Evolutionary conservation across 2,113 vertebrate genomes (phyloP).

Genomic region (Corydoras maculifer): DNA sequence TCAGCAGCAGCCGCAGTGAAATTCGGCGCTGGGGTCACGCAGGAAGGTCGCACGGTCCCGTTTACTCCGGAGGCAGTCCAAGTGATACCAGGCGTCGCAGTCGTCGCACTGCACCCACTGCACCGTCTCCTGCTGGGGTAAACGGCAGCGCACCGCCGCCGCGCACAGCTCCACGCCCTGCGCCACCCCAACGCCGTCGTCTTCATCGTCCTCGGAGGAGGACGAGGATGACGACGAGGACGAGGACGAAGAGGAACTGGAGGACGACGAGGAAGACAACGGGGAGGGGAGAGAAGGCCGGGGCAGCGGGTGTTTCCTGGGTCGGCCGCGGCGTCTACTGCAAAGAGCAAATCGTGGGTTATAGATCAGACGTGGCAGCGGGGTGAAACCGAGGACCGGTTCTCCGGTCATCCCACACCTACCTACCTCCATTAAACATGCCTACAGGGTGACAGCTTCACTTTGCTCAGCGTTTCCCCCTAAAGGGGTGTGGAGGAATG

Average conservation of each 20-base stretch:
- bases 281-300: slow-evolving; percentile 53
- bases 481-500: no score
- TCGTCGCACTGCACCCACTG: slow-evolving; percentile 85
- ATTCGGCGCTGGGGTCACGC: slow-evolving; percentile 68
- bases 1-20: slow-evolving; percentile 72
- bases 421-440: no score
- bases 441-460: no score
- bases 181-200: slow-evolving; percentile 13
- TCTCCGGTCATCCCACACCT: no score
- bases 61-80: slow-evolving; percentile 68
- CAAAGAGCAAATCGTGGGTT: neutral
- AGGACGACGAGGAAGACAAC: slow-evolving; percentile 56
- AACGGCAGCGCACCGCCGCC: slow-evolving; percentile 56
- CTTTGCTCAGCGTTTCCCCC: no score
- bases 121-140: slow-evolving; percentile 78
- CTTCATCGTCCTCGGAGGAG: slow-evolving; percentile 46
- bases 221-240: slow-evolving; percentile 38
- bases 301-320: slow-evolving; percentile 68
- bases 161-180: slow-evolving; percentile 67
- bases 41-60: slow-evolving; percentile 61
- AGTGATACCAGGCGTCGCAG: slow-evolving; percentile 78
- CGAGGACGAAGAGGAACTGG: slow-evolving; percentile 57
- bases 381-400: no score
- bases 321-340: slow-evolving; percentile 71
- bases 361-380: neutral